Base-by-base conservation (phyloP, 2,797 vertebrate genomes). In the Pristis pectinata region DNA sequence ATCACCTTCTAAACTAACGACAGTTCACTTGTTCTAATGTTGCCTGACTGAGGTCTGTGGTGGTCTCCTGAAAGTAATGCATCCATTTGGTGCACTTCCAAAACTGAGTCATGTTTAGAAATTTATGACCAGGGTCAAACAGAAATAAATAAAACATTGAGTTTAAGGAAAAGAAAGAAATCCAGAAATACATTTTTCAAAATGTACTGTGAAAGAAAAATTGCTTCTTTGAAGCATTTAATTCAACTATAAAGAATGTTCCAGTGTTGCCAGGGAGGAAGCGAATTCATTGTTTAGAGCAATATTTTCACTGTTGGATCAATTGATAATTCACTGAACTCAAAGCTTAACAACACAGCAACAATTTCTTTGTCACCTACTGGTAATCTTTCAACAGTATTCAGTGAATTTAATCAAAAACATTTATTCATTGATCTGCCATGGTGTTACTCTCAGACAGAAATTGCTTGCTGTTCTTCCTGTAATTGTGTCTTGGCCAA, bases 241-340 rank as follows among this genome's bases (percentile, higher is more conserved):
- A n/a, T 37, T 15, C 59, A 89, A 89, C 11, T n/a, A 22, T 34
- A 37, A 34, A 89, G 34, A 56, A 89, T 61, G 85, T 89, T 61
- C n/a, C 19, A 61, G 34, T 37, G 34, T 19, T 64, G 61, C 89
- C 59, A 64, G n/a, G 30, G 56, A n/a, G n/a, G 13, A 8, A 56
- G 61, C 6, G n/a, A 89, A 64, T 89, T 89, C 59, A 89, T 89
- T 89, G 85, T 89, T 19, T 61, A 19, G 15, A 61, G 13, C 17
- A 61, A 34, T 64, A 7, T 56, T 87, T 87, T 34, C 49, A 87
- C 30, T 87, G 56, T 59, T 17, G 83, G 17, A 56, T 87, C 83
- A 87, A 87, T 87, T 89, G 85, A 89, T 61, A 37, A 89, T 64
- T 61, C 85, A n/a, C 34, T 89, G 85, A 89, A 89, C 56, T 59